These are phyloP conservation scores for Alethe diademata DNA, from an alignment of 2,113 vertebrate genomes.

Conservation along the genomic window DNA sequence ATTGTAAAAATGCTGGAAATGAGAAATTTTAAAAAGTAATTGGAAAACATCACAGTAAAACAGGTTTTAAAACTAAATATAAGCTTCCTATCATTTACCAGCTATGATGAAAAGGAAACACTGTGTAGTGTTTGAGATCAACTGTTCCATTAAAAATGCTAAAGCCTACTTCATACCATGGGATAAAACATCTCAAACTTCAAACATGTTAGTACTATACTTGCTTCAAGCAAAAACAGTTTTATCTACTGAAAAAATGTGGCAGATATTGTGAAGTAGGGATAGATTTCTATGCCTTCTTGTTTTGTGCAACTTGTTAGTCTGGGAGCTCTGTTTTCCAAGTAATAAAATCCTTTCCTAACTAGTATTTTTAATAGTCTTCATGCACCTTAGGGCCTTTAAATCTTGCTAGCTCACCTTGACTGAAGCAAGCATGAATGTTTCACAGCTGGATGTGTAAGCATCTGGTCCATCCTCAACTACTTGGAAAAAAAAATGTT, in stretches of 20 bases:
- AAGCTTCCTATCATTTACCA: not conserved
- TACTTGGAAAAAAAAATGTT: not conserved
- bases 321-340: not conserved
- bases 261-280: not conserved
- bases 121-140: not conserved
- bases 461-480: not conserved
- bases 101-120: not conserved
- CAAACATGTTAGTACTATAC: not conserved
- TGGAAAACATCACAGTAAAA: not conserved
- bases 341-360: not conserved
- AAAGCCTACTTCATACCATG: not conserved
- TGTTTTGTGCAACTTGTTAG: not conserved
- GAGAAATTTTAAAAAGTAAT: not conserved
- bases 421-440: not conserved
- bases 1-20: not conserved
- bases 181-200: not conserved
- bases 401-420: not conserved
- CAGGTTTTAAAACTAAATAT: not conserved
- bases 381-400: not conserved
- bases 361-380: not conserved
- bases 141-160: not conserved
- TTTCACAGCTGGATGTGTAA: not conserved
- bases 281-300: not conserved
- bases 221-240: not conserved
- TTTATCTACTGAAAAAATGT: not conserved